These are phyloP conservation scores for Argynnis bischoffii DNA, from an alignment of 2,888 invertebrate species.

Conservation along the genomic window DNA sequence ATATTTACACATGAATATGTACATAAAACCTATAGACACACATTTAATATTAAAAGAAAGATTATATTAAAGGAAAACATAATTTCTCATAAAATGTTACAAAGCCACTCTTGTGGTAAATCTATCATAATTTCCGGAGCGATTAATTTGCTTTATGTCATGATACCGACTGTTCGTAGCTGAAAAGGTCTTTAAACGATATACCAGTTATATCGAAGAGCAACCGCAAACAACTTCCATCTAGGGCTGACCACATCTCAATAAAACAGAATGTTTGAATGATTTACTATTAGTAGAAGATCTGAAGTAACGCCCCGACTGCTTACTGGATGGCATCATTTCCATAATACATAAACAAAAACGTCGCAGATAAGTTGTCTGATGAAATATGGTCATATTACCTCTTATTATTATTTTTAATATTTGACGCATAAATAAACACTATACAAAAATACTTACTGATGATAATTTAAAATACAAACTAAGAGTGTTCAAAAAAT, in stretches of 20 bases:
- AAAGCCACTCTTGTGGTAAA: background rate
- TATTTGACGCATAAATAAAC: too few relatives aligned
- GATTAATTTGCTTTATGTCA: constrained; percentile 11
- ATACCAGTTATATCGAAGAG: constrained; percentile 24
- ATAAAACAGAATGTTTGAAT: background rate
- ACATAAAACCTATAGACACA: too few relatives aligned
- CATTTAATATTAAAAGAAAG: too few relatives aligned
- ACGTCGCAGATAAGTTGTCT: too few relatives aligned
- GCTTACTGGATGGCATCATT: background rate
- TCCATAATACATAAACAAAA: too few relatives aligned
- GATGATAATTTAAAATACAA: too few relatives aligned
- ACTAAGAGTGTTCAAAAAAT: too few relatives aligned
- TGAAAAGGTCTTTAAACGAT: constrained; percentile 22
- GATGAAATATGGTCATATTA: too few relatives aligned
- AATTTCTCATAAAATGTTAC: background rate
- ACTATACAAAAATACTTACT: too few relatives aligned
- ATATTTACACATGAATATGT: too few relatives aligned
- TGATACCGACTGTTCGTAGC: constrained; percentile 2
- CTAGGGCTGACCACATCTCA: constrained; percentile 2
- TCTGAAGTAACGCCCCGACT: background rate
- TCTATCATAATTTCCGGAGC: constrained; percentile 1
- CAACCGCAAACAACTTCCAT: constrained; percentile 18
- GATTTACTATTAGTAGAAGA: background rate
- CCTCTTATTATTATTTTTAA: too few relatives aligned
- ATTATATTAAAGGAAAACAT: too few relatives aligned